phyloP scores from a whole-genome alignment of 1,140 invertebrate genomes.

The Drosophila yakuba region DNA sequence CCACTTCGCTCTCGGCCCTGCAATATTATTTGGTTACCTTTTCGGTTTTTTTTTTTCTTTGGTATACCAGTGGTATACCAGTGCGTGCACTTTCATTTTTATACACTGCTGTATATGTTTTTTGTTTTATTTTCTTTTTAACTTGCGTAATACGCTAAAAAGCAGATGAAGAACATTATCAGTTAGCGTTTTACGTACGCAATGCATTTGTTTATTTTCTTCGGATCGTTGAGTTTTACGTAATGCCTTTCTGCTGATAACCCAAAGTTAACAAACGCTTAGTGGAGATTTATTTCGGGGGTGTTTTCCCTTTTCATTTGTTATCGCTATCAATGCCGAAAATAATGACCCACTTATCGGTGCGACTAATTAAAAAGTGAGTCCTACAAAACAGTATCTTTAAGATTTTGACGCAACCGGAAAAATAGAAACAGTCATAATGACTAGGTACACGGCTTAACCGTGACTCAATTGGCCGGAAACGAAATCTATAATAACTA shows the following conservation, averaged over 20 bases:
- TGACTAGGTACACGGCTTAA: constrained; percentile 21
- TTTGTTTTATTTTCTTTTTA: background rate
- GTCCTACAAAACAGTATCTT: constrained; percentile 15
- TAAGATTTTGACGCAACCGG: constrained; percentile 1
- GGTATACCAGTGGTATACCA: constrained; percentile 16
- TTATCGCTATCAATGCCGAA: constrained; percentile 39
- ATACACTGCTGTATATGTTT: background rate
- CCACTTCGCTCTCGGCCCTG: background rate
- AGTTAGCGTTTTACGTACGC: constrained; percentile 32
- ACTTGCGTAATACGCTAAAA: constrained; percentile 37
- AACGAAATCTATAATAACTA: constrained; percentile 16
- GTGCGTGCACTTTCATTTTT: constrained; percentile 66
- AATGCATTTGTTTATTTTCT: constrained; percentile 49
- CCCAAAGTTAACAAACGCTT: constrained; percentile 13
- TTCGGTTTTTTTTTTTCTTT: constrained; percentile 32
- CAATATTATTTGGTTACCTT: constrained; percentile 37
- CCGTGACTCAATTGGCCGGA: constrained; percentile 47
- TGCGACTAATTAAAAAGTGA: constrained; percentile 39
- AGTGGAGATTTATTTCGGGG: constrained; percentile 17
- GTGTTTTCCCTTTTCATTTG: constrained; percentile 24
- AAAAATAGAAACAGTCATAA: constrained; percentile 38
- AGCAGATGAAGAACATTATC: constrained; percentile 29
- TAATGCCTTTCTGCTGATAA: constrained; percentile 35
- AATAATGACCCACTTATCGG: constrained; percentile 50
- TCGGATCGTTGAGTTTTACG: constrained; percentile 30